Base-by-base conservation (phyloP, 2,113 vertebrate genomes). In the Calonectris borealis region DNA sequence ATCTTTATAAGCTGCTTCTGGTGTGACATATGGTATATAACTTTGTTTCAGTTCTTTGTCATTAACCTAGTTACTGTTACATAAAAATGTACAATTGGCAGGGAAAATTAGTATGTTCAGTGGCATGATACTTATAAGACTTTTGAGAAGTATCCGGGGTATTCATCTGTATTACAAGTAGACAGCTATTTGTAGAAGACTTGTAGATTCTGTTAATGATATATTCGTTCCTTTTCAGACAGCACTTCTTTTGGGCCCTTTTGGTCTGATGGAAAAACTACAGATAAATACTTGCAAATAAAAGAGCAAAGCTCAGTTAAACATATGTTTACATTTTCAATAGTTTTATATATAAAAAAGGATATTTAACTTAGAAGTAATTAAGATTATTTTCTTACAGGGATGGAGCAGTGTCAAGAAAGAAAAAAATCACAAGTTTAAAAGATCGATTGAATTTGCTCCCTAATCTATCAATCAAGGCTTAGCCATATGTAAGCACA, bases 31-130 rank as follows among this genome's bases (percentile, higher is more conserved):
- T 92, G 96, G 92, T 81, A 93, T 95, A 75, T 86, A 86, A 93
- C 95, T 95, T 88, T 76, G 52, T 91, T 95, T 95, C 92, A 94
- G 27, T 94, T 96, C 93, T 96, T 94, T 96, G 92, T 95, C 95
- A 96, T 96, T 92, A 96, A 68, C 85, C 83, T 94, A 88, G 88
- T 95, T 96, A 88, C 49, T 73, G 70, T 90, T 96, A 93, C 62
- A 93, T 79, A 65, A 65, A 96, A 96, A 80, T 88, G 40, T 88
- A 81, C 60, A 89, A 93, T 92, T 97, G 96, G 82, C 94, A 96
- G 64, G 38, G 76, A 95, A 92, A 93, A 95, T 94, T 60, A 76
- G 66, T 79, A 65, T 57, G 31, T 94, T 96, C 70, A 69, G 18
- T 88, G 92, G 78, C 66, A 88, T 49, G 40, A 79, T 40, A 52